Evolutionary conservation across 1,140 invertebrate genomes (phyloP), one percentile per base, ranked within the genome.

Genomic region (Lordiphosa clarofinis): DNA sequence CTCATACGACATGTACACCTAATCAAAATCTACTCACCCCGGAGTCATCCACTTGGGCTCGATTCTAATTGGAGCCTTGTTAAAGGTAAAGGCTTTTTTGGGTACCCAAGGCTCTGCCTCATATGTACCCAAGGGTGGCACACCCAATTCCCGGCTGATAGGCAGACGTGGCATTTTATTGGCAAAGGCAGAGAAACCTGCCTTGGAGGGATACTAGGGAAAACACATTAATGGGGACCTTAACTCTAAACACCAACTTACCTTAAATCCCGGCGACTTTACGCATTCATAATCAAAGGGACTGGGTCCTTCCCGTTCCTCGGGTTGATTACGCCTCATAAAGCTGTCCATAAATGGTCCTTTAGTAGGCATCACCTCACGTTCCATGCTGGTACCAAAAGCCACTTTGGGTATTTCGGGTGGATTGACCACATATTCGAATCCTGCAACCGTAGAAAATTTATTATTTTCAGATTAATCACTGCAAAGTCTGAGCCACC

Each of bases 361-460:
- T 1, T 13, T 55, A 0, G 55, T 47, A 0, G 75, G 78, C 47
- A 79, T 56, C 6, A 68, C 63, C 19, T 62, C 65, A 19, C 87
- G 65, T 4, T 68, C 47, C 49, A 87, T 62, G 8, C 62, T 70
- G 0, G 57, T 66, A 9, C 84, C 69, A 37, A 88, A 88, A 2
- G 66, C 78, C 4, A 87, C 66, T n/a, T 66, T 82, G 3, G 81
- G 71, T 40, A 56, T 33, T 12, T 50, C 57, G 5, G 63, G 67
- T 6, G 81, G 81, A 68, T 87, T 88, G 21, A 88, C 78, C 19
- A 88, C 71, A 87, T 88, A 88, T 5, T 75, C 62, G 24, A 88
- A 88, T n/a, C 74, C 86, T 88, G 53, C 1, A 63, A 67, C 44
- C 7, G 8, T 28, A 1, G 19, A 19, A 19, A 19, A 19, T 2